Evolutionary conservation across 2,113 vertebrate species (phyloP), one percentile per base, ranked within the genome.

Genomic region (Lasiurus borealis): DNA sequence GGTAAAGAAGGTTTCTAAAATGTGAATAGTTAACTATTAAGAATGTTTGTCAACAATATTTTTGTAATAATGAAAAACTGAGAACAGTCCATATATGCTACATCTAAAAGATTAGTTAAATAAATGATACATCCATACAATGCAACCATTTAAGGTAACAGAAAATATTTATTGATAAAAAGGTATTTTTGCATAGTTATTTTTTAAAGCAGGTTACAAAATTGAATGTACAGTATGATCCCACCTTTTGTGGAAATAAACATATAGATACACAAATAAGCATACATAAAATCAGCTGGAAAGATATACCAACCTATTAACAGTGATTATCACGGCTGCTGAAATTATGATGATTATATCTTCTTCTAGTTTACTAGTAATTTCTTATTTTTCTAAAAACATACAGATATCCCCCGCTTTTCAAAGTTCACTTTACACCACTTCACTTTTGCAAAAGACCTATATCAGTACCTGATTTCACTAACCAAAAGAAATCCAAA

Each of bases 111-210:
- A 75, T 44, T 82, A 90, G 46, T 85, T 93, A 90, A 95, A 92
- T 86, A 95, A 94, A 95, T 64, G 73, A 82, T 83, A 97, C 62
- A 96, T 92, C 72, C 88, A 97, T 96, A 97, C 95, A 97, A 92
- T 95, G 78, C 31, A 90, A 97, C 85, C 72, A 91, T 69, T 93
- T 88, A 94, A 88, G 13, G 69, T 52, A 86, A 92, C 1, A 94
- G 50, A 75, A 95, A 96, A 83, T 68, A 92, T 94, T 95, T 68
- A 92, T 94, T 95, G 48, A 94, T 72, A 57, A 64, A 97, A 91
- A 76, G 57, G 52, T 89, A 54, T 25, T 96, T 91, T 64, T 83
- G 68, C 78, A 77, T 88, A 62, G 23, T 31, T 92, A 44, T 88
- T 93, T 88, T 93, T 50, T 36, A 34, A 92, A 90, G 44, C 66